phyloP scores from a whole-genome alignment of 2,797 vertebrate species.

The Loris lydekkerianus region DNA sequence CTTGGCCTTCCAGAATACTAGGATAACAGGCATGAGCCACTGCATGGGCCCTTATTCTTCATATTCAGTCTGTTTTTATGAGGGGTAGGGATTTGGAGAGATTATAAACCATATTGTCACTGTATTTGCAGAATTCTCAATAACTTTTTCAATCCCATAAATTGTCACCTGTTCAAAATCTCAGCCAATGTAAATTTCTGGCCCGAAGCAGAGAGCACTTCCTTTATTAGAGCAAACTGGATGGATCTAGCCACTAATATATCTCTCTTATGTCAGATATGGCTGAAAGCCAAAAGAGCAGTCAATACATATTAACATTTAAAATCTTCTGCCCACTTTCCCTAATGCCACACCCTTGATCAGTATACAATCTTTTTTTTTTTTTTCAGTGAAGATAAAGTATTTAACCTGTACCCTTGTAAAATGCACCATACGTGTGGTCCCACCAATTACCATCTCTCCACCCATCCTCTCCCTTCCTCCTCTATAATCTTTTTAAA shows the following conservation, averaged over 20 bases:
- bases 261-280: neutral
- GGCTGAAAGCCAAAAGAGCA: neutral
- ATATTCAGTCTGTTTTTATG: neutral
- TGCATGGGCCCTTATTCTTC: neutral
- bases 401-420: too few species aligned
- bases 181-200: neutral
- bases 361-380: neutral
- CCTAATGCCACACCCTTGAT: neutral
- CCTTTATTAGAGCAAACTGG: neutral
- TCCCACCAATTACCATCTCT: too few species aligned
- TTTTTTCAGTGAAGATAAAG: too few species aligned
- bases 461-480: too few species aligned
- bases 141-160: neutral
- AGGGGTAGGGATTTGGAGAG: neutral
- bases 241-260: neutral
- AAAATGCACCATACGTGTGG: too few species aligned
- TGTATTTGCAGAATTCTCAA: neutral
- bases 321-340: neutral
- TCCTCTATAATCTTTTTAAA: neutral
- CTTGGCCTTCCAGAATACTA: too few species aligned
- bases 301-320: neutral
- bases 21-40: too few species aligned
- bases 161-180: neutral
- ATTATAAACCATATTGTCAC: neutral
- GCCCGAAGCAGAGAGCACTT: neutral